These are phyloP conservation scores for Coremacera marginata DNA, from an alignment of 2,888 invertebrate genomes.

Conservation along the genomic window DNA sequence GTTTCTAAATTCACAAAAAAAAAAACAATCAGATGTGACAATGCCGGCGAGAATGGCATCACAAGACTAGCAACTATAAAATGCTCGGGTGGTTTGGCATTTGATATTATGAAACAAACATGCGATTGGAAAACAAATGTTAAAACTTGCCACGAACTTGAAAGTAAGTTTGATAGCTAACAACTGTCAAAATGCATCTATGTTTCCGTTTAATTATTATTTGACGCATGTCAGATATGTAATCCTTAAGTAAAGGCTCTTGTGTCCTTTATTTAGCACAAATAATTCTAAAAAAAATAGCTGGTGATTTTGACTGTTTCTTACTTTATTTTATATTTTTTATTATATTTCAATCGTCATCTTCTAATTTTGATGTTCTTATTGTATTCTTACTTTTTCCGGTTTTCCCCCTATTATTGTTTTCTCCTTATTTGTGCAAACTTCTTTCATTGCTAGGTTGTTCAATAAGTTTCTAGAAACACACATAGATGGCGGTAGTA, in stretches of 20 bases:
- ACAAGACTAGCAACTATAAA: constrained; percentile 89
- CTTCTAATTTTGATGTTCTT: not conserved
- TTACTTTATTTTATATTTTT: constrained; percentile 15
- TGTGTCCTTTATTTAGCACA: constrained; percentile 14
- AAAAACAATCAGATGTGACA: constrained; percentile 82
- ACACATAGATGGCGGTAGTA: too few species aligned
- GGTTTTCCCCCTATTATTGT: constrained; percentile 7
- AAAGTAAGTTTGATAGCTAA: constrained; percentile 83
- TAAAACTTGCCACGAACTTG: constrained; percentile 93
- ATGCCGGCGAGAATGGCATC: constrained; percentile 87
- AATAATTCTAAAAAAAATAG: not conserved
- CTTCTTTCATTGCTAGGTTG: constrained; percentile 13
- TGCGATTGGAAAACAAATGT: constrained; percentile 98
- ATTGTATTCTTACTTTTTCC: constrained; percentile 28
- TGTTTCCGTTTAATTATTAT: constrained; percentile 6
- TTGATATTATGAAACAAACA: constrained; percentile 94
- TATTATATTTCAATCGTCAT: constrained; percentile 7
- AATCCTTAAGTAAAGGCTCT: not conserved
- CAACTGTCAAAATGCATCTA: not conserved
- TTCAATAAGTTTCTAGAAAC: too few species aligned
- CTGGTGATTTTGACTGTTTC: constrained; percentile 33
- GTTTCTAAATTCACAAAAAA: not conserved
- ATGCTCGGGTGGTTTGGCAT: constrained; percentile 91
- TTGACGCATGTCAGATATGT: constrained; percentile 14
- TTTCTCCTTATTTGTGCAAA: constrained; percentile 19